phyloP scores from a whole-genome alignment of 2,797 vertebrate genomes.

The Platalea minor region DNA sequence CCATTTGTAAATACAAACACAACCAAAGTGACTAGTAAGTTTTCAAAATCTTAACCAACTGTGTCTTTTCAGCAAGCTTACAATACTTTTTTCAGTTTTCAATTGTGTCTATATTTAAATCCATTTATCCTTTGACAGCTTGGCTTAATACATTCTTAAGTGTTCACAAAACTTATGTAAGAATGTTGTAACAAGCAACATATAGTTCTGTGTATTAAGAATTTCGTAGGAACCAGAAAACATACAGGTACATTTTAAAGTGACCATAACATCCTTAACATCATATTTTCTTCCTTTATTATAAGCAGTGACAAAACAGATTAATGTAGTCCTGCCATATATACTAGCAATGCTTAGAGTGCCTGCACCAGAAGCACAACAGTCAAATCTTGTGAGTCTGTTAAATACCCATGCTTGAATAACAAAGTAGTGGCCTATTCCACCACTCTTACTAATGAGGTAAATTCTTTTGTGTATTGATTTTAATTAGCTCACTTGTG shows the following conservation, averaged over 20 bases:
- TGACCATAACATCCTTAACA: not conserved
- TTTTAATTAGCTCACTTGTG: constrained; percentile 54
- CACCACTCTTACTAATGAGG: constrained; percentile 32
- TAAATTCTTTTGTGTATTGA: constrained; percentile 39
- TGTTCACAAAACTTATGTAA: not conserved
- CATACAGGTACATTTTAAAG: not conserved
- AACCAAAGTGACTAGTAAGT: not conserved
- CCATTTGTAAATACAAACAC: not conserved
- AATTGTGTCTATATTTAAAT: not conserved
- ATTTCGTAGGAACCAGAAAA: not conserved
- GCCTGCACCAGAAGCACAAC: not conserved
- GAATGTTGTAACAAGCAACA: not conserved
- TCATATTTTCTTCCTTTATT: not conserved
- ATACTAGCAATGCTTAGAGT: not conserved
- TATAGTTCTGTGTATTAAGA: not conserved
- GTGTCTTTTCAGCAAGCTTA: not conserved
- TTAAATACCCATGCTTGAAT: not conserved
- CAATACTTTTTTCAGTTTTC: not conserved
- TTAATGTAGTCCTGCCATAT: not conserved
- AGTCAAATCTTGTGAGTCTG: not conserved
- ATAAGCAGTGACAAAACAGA: not conserved
- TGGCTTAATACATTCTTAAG: not conserved
- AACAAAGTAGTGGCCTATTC: not conserved
- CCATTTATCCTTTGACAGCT: not conserved
- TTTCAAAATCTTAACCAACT: not conserved